These are phyloP conservation scores for Polydesmus complanatus DNA, from an alignment of 2,888 invertebrate species.

Conservation along the genomic window DNA sequence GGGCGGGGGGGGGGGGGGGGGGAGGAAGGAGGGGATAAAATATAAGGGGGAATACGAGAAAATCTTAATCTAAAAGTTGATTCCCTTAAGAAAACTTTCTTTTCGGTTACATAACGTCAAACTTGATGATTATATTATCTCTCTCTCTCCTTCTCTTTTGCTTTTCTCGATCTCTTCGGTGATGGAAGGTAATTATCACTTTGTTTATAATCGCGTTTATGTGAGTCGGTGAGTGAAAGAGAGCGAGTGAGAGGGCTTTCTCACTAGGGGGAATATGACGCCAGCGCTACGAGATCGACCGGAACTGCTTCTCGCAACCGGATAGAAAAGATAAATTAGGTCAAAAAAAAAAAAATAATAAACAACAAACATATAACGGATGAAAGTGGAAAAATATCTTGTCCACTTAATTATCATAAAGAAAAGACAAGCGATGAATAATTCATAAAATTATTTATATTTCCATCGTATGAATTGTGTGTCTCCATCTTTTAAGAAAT, in stretches of 20 bases:
- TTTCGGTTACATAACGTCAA: background rate
- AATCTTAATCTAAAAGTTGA: background rate
- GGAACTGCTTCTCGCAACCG: background rate
- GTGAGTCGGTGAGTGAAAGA: background rate
- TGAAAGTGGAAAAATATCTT: background rate
- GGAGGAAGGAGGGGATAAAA: background rate
- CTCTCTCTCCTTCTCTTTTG: too few relatives aligned
- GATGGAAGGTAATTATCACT: background rate
- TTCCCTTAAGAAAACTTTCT: background rate
- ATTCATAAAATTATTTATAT: too few relatives aligned
- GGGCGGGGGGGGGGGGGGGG: background rate
- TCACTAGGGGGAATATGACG: background rate
- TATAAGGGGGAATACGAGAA: background rate
- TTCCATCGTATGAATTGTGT: too few relatives aligned
- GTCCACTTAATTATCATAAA: background rate
- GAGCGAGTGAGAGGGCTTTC: background rate
- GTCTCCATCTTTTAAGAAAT: too few relatives aligned
- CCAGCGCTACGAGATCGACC: too few relatives aligned
- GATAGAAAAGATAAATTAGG: too few relatives aligned
- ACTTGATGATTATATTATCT: background rate
- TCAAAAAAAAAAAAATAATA: too few relatives aligned
- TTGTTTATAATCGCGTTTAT: background rate
- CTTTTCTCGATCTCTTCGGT: too few relatives aligned
- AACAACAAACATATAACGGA: too few relatives aligned
- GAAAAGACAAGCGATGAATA: too few relatives aligned